Conservation (phyloP, 2,888 invertebrate species). For the Proisotoma minuta region DNA sequence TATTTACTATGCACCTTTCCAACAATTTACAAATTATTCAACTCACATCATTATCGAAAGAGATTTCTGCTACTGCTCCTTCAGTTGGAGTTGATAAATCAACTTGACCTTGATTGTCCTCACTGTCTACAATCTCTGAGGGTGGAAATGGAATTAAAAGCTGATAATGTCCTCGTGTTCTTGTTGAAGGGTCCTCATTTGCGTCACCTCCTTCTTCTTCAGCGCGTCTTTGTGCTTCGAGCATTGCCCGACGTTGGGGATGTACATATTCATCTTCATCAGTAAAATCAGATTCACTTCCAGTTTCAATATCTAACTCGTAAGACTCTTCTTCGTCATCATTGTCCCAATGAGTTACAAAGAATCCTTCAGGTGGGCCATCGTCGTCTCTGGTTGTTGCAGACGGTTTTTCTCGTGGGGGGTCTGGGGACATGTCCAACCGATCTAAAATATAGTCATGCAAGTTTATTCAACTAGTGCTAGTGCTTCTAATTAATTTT, state of each 20-base stretch:
- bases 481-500: not conserved
- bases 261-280: constrained; percentile 8
- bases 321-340: constrained; percentile 30
- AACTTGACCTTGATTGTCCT: not conserved
- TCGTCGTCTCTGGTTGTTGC: not conserved
- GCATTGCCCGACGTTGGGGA: not conserved
- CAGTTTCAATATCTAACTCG: constrained; percentile 26
- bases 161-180: constrained; percentile 29
- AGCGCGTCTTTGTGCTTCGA: not conserved
- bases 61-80: too few relatives aligned
- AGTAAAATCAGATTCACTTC: constrained; percentile 27
- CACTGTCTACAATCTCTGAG: not conserved
- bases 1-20: too few relatives aligned
- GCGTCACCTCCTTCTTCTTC: not conserved
- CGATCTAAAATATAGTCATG: too few relatives aligned
- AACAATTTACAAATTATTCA: too few relatives aligned
- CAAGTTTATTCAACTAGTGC: not conserved
- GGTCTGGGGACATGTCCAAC: constrained; percentile 46
- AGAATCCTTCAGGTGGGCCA: not conserved
- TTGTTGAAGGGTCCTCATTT: not conserved
- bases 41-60: too few relatives aligned
- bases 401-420: constrained; percentile 27
- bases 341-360: constrained; percentile 10
- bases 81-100: too few relatives aligned
- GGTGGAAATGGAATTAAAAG: constrained; percentile 33